Percentiles rank a stretch among this genome's conserved stretches.
Conservation (phyloP, 2,113 vertebrate genomes). For the Tachycineta bicolor region DNA sequence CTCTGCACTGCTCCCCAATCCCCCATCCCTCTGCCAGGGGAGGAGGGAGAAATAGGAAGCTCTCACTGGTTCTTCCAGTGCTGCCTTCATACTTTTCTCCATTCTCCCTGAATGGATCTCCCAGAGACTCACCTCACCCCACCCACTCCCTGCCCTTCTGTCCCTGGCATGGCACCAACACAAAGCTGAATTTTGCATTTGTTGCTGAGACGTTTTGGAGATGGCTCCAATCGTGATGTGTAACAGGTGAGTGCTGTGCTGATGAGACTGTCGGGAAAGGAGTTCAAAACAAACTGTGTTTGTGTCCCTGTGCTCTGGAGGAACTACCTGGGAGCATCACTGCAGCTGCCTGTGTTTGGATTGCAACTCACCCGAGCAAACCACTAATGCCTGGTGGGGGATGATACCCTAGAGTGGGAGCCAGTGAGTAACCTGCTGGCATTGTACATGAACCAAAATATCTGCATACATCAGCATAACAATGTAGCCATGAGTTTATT, state of each 20-base stretch:
- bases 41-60: neutral
- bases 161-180: neutral
- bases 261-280: neutral
- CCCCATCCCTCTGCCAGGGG: neutral
- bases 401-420: neutral
- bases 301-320: neutral
- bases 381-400: neutral
- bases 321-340: neutral
- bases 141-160: neutral
- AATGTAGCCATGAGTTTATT: neutral
- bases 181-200: neutral
- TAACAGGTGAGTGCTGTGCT: neutral
- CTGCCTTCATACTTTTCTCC: neutral
- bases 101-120: neutral
- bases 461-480: neutral
- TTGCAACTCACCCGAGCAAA: neutral
- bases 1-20: neutral
- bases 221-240: neutral
- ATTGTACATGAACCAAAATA: neutral
- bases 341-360: neutral
- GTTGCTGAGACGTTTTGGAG: rapidly evolving
- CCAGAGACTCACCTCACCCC: neutral
- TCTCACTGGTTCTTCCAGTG: neutral
- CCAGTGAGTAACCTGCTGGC: neutral
- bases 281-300: neutral